A percentile compares a stretch with the other conserved stretches of the same genome.
Conservation (phyloP, 2,113 vertebrate genomes). For the Melanocharis versteri region DNA sequence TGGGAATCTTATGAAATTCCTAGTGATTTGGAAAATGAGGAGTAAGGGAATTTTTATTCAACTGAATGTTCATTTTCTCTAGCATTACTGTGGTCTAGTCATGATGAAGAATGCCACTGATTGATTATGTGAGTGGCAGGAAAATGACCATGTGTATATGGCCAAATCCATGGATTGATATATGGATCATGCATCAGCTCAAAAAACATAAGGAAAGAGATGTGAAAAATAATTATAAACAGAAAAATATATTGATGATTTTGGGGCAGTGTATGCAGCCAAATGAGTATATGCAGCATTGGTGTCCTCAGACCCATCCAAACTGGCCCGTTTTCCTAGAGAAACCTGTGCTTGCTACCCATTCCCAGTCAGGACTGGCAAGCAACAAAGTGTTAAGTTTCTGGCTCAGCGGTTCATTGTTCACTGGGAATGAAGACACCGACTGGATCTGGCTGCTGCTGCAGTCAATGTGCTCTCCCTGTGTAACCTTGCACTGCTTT, state of each 20-base stretch:
- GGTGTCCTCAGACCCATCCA: neutral
- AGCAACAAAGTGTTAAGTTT: slow-evolving; percentile 39
- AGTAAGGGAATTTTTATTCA: neutral
- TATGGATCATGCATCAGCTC: neutral
- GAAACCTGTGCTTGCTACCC: neutral
- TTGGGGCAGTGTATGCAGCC: neutral
- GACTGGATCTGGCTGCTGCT: slow-evolving; percentile 22
- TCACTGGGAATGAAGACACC: slow-evolving; percentile 18
- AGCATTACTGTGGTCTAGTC: neutral
- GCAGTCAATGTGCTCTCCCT: slow-evolving; percentile 4
- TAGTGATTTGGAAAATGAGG: neutral
- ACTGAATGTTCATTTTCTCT: neutral
- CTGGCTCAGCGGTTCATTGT: slow-evolving; percentile 30
- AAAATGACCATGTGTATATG: neutral
- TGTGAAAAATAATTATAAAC: neutral
- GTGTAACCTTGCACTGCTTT: slow-evolving; percentile 40
- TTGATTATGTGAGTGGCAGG: neutral
- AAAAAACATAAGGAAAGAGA: neutral
- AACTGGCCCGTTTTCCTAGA: neutral
- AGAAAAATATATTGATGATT: accelerated
- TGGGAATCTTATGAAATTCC: neutral
- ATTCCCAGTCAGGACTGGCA: neutral
- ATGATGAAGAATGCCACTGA: neutral
- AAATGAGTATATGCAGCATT: neutral
- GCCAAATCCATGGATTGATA: neutral